These are phyloP conservation scores for Platysternon megacephalum DNA, from an alignment of 2,113 vertebrate species.

Conservation along the genomic window DNA sequence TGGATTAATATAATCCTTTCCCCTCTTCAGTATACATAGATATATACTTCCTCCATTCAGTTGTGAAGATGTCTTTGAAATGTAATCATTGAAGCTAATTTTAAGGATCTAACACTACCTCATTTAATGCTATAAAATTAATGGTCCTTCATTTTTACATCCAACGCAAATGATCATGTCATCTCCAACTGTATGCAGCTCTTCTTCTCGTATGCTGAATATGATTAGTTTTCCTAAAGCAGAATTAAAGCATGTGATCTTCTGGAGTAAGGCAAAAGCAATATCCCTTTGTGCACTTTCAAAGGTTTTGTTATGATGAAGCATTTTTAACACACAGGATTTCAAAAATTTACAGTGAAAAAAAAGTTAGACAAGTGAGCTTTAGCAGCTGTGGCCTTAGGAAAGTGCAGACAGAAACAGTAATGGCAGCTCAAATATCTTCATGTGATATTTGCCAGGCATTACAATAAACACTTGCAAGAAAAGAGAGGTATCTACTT, in stretches of 20 bases:
- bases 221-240: constrained; percentile 69
- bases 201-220: constrained; percentile 59
- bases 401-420: constrained; percentile 15
- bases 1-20: not conserved
- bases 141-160: constrained; percentile 80
- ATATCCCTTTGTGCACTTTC: constrained; percentile 29
- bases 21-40: not conserved
- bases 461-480: constrained; percentile 37
- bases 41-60: not conserved
- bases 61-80: constrained; percentile 73
- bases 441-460: constrained; percentile 36
- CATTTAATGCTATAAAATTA: constrained; percentile 81
- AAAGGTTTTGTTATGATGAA: constrained; percentile 39
- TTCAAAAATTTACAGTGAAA: constrained; percentile 34
- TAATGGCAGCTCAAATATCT: constrained; percentile 19
- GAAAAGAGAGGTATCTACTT: not conserved
- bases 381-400: constrained; percentile 33
- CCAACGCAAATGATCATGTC: constrained; percentile 73
- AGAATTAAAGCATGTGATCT: constrained; percentile 59
- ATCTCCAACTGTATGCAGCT: constrained; percentile 57
- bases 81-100: constrained; percentile 76
- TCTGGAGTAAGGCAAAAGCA: constrained; percentile 43
- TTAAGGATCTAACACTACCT: constrained; percentile 73
- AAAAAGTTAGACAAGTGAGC: constrained; percentile 32
- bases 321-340: constrained; percentile 53